Evolutionary conservation across 2,888 invertebrate species (phyloP), one percentile per base, ranked within the genome.

Genomic region (Orchestes rusci): DNA sequence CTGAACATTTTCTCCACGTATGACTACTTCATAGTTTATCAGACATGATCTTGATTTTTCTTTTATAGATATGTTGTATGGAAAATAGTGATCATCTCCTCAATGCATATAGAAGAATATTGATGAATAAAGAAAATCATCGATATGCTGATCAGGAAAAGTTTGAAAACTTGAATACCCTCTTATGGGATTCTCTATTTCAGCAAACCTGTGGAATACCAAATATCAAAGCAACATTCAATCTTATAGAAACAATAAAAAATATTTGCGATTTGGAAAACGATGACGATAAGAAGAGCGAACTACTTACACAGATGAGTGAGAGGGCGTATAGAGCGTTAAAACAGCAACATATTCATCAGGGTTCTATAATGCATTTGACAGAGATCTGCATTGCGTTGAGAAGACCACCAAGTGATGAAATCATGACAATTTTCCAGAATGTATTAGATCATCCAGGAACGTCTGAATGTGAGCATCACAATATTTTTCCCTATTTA

Each of bases 301-400:
- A 46, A 39, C 45, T 58, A 7, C 37, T 56, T 13, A 37, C 23
- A n/a, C 19, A 44, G 15, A 48, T 51, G 5, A 51, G 53, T 19
- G 53, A 54, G 33, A 50, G 42, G 34, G 55, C 56, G 13, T 55
- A 50, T 33, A 50, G 47, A 32, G 48, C 52, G 28, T 37, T 48
- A 51, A 35, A 43, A 43, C 16, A 34, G 33, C 43, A 42, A 20
- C 43, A 46, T 5, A 51, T 51, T 39, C 47, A 45, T 32, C 45
- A 45, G n/a, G 53, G 53, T 29, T 48, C 49, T n/a, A 28, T 58
- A 23, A 52, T 56, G 53, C 53, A 55, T 44, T 51, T 58, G 8
- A 56, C 53, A 29, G 55, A 58, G 49, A 29, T 58, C 29, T 55
- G 55, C 45, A 39, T 56, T 16, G 33, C 53, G 18, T 43, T 56